A percentile compares a stretch with the other conserved stretches of the same genome.
These are phyloP conservation scores for Beaufortia kweichowensis DNA, from an alignment of 2,113 vertebrate genomes.

Conservation along the genomic window DNA sequence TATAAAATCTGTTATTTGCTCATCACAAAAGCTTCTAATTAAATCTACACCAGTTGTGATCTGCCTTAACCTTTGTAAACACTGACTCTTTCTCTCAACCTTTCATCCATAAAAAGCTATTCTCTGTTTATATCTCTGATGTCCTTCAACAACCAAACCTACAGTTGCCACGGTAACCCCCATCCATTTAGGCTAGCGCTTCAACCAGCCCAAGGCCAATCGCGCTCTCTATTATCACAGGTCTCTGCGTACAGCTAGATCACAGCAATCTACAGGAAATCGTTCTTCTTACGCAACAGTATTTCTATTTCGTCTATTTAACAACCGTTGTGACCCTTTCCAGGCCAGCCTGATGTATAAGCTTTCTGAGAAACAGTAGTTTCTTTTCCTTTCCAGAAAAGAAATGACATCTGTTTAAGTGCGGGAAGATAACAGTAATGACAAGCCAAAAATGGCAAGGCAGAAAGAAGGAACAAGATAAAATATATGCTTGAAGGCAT, in stretches of 20 bases:
- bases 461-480: background rate
- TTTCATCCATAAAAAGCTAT: background rate
- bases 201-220: conserved; percentile 4
- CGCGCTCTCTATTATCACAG: background rate
- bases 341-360: background rate
- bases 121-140: conserved; percentile 45
- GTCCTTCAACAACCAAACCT: conserved; percentile 49
- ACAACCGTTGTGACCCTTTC: background rate
- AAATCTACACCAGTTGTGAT: conserved; percentile 18
- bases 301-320: conserved; percentile 6
- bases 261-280: background rate
- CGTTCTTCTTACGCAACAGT: background rate
- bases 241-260: background rate
- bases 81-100: conserved; percentile 2
- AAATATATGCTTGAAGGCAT: background rate
- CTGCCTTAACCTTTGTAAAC: conserved; percentile 17
- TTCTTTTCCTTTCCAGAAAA: background rate
- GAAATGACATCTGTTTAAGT: background rate
- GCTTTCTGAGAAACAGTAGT: background rate
- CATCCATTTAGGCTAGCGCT: background rate
- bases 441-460: background rate
- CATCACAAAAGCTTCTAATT: conserved; percentile 1
- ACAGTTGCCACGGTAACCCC: conserved; percentile 59
- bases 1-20: conserved; percentile 19
- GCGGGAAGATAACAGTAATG: background rate